Percentiles rank a stretch among this genome's conserved stretches.
phyloP scores from a whole-genome alignment of 2,797 vertebrate genomes.

The Huso huso region DNA sequence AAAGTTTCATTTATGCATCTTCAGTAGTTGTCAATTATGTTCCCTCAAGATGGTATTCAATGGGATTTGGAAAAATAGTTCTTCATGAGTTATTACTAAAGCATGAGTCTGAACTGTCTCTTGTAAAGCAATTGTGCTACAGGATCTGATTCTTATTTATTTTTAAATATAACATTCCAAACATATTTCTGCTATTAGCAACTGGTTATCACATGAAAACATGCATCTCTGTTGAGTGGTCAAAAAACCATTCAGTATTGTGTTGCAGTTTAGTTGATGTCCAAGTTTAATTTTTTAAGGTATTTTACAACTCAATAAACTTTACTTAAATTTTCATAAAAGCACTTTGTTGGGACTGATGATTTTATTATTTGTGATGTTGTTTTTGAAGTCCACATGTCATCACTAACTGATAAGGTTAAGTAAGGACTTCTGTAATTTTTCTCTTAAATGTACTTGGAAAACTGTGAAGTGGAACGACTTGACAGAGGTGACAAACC shows the following conservation, averaged over 20 bases:
- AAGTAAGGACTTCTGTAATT: slow-evolving; percentile 30
- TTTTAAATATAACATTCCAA: slow-evolving; percentile 48
- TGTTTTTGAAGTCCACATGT: slow-evolving; percentile 37
- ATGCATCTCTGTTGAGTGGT: slow-evolving; percentile 37
- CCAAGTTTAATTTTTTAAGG: slow-evolving; percentile 34
- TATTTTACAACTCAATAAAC: slow-evolving; percentile 50
- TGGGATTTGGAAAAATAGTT: too few species aligned
- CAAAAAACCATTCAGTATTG: slow-evolving; percentile 50
- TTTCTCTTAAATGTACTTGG: too few species aligned
- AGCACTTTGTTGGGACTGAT: slow-evolving; percentile 31
- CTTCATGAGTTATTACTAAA: too few species aligned
- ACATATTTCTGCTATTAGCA: slow-evolving; percentile 49
- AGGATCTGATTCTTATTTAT: slow-evolving; percentile 35
- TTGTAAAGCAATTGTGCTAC: not conserved
- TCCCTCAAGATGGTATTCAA: too few species aligned
- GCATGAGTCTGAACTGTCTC: too few species aligned
- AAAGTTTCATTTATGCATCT: too few species aligned
- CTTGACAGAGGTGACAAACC: too few species aligned
- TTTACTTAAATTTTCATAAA: slow-evolving; percentile 34
- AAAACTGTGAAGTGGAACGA: too few species aligned
- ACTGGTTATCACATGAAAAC: slow-evolving; percentile 46
- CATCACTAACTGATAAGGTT: slow-evolving; percentile 31
- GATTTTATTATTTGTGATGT: slow-evolving; percentile 51
- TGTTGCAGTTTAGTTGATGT: slow-evolving; percentile 39
- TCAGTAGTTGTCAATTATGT: too few species aligned